A percentile compares a stretch with the other conserved stretches of the same genome.
Evolutionary conservation across 2,888 invertebrate genomes (phyloP).

Genomic region (Ophioninae sp.): DNA sequence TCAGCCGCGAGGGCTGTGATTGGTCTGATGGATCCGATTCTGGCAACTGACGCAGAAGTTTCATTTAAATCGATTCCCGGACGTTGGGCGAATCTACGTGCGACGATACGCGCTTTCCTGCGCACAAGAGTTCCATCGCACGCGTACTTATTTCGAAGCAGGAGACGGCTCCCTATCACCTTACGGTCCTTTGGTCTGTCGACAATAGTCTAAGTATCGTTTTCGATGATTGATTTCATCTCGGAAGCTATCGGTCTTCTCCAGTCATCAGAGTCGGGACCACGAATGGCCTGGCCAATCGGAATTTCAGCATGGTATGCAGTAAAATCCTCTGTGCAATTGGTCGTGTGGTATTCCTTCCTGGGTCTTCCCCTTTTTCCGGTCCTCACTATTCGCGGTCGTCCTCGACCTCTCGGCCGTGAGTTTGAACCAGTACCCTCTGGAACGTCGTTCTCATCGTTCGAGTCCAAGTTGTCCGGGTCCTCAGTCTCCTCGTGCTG

Average conservation of each 20-base stretch:
- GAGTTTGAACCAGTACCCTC: neutral
- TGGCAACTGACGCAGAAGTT: neutral
- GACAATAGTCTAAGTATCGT: conserved; percentile 54
- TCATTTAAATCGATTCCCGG: conserved; percentile 56
- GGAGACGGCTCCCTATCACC: conserved; percentile 32
- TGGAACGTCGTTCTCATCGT: neutral
- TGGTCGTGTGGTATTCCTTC: neutral
- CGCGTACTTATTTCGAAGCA: conserved; percentile 54
- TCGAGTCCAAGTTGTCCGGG: neutral
- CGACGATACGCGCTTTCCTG: conserved; percentile 60
- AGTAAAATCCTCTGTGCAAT: neutral
- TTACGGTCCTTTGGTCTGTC: conserved; percentile 24
- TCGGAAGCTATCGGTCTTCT: conserved; percentile 26
- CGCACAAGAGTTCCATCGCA: conserved; percentile 49
- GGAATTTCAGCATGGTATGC: neutral
- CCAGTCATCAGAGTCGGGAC: conserved; percentile 12
- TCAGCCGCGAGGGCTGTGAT: conserved; percentile 35
- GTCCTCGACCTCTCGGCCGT: neutral
- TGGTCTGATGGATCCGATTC: conserved; percentile 27
- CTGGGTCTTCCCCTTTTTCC: neutral
- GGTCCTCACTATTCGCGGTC: neutral
- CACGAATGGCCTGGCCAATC: neutral
- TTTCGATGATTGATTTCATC: conserved; percentile 41
- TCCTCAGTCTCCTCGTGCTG: too few species aligned
- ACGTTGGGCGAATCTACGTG: conserved; percentile 54